Conservation (phyloP, 1,140 invertebrate genomes). For the Hydropsyche tenuis region DNA sequence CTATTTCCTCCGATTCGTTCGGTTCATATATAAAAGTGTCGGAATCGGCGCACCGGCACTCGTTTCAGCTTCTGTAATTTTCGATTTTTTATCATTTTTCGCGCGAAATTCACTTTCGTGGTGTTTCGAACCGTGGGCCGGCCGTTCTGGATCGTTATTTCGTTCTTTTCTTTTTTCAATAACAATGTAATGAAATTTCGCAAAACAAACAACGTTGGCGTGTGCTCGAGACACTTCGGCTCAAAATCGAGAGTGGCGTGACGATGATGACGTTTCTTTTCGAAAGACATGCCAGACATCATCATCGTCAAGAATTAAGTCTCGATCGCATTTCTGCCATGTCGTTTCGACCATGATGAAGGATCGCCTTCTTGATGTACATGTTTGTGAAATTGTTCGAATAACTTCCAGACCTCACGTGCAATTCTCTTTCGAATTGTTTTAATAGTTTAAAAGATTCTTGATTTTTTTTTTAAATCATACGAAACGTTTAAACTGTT, state of each 20-base stretch:
- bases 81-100: background rate
- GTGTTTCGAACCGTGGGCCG: background rate
- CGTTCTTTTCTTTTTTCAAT: too few species aligned
- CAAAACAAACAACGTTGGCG: conserved; percentile 37
- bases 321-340: background rate
- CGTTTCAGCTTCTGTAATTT: too few species aligned
- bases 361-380: background rate
- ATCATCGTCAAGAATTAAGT: background rate
- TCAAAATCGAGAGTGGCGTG: conserved; percentile 37
- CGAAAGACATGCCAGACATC: background rate
- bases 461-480: too few species aligned
- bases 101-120: conserved; percentile 32
- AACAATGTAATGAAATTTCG: conserved; percentile 27
- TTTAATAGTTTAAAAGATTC: too few species aligned
- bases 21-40: too few species aligned
- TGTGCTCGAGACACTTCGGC: conserved; percentile 1
- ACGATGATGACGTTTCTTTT: conserved; percentile 5
- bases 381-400: too few species aligned
- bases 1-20: too few species aligned
- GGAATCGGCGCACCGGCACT: too few species aligned
- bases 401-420: too few species aligned
- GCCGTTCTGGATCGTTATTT: too few species aligned
- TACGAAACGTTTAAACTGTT: too few species aligned
- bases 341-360: background rate
- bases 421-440: too few species aligned